A percentile compares a stretch with the other conserved stretches of the same genome.
phyloP scores from a whole-genome alignment of 2,797 vertebrate species.

The Miichthys miiuy region DNA sequence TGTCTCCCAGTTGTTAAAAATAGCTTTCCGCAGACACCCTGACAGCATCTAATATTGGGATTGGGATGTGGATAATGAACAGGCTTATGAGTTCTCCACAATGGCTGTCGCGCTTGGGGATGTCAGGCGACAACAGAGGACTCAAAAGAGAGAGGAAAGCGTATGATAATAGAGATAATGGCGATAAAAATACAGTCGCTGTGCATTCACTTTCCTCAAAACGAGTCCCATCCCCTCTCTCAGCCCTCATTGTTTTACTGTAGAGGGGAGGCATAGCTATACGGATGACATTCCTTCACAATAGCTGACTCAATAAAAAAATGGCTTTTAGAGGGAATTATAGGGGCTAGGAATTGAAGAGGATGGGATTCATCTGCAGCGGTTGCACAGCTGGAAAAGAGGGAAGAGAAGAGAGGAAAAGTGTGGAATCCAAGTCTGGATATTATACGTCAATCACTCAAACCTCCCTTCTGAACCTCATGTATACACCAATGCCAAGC shows the following conservation, averaged over 20 bases:
- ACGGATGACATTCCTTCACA: slow-evolving; percentile 55
- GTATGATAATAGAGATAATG: slow-evolving; percentile 65
- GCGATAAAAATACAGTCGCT: slow-evolving; percentile 55
- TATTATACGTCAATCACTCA: slow-evolving; percentile 37
- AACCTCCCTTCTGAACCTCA: slow-evolving; percentile 31
- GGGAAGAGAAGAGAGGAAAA: background rate
- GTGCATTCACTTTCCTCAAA: slow-evolving; percentile 39
- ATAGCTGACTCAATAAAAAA: slow-evolving; percentile 47
- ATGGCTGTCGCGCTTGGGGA: slow-evolving; percentile 45
- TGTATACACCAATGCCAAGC: slow-evolving; percentile 35
- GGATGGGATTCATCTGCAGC: slow-evolving; percentile 17
- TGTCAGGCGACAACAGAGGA: slow-evolving; percentile 49
- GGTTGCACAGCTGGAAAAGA: slow-evolving; percentile 4
- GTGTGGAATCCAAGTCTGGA: slow-evolving; percentile 29
- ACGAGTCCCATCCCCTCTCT: slow-evolving; percentile 11
- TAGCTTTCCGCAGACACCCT: slow-evolving; percentile 66
- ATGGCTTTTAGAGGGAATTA: slow-evolving; percentile 39
- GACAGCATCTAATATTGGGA: slow-evolving; percentile 69
- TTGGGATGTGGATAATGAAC: slow-evolving; percentile 70
- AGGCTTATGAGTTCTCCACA: slow-evolving; percentile 62
- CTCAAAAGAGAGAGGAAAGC: slow-evolving; percentile 47
- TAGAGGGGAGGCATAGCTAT: slow-evolving; percentile 35
- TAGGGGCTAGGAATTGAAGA: slow-evolving; percentile 11
- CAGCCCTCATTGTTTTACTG: slow-evolving; percentile 48
- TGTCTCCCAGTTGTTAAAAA: slow-evolving; percentile 66